Evolutionary conservation across 2,888 invertebrate species (phyloP).

Genomic region (Dendrolimus houi): DNA sequence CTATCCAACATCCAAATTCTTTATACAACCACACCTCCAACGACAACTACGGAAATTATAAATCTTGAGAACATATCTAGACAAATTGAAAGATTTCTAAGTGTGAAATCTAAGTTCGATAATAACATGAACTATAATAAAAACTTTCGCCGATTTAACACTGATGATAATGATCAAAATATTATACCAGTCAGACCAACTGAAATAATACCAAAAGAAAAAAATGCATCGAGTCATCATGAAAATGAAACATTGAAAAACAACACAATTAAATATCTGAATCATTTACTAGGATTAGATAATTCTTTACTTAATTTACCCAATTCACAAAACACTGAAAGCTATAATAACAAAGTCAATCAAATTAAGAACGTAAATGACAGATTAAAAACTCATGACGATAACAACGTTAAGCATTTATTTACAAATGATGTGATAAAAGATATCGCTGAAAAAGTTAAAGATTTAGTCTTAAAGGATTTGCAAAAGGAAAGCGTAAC

Average conservation of each 20-base stretch:
- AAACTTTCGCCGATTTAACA: not conserved
- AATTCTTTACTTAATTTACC: not conserved
- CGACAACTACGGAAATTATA: slow-evolving; percentile 5
- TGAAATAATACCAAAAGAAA: not conserved
- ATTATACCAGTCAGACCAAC: too few species aligned
- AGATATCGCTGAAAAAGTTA: slow-evolving; percentile 46
- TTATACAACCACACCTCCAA: slow-evolving; percentile 11
- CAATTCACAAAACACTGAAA: not conserved
- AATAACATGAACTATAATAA: not conserved
- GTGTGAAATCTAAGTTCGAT: not conserved
- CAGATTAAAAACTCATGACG: not conserved
- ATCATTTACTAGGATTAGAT: not conserved
- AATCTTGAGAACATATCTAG: slow-evolving; percentile 11
- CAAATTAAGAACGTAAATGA: not conserved
- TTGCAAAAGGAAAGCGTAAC: slow-evolving; percentile 26
- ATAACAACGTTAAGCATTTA: slow-evolving; percentile 2
- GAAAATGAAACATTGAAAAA: not conserved
- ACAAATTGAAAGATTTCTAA: slow-evolving; percentile 14
- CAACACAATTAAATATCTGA: slow-evolving; percentile 2
- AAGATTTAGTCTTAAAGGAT: slow-evolving; percentile 42
- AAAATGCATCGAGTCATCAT: not conserved
- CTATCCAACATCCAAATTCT: not conserved
- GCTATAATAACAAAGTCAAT: not conserved
- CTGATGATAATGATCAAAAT: not conserved
- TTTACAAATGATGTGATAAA: slow-evolving; percentile 26